phyloP scores from a whole-genome alignment of 2,888 invertebrate species.

The Scaptomyza reducta region DNA sequence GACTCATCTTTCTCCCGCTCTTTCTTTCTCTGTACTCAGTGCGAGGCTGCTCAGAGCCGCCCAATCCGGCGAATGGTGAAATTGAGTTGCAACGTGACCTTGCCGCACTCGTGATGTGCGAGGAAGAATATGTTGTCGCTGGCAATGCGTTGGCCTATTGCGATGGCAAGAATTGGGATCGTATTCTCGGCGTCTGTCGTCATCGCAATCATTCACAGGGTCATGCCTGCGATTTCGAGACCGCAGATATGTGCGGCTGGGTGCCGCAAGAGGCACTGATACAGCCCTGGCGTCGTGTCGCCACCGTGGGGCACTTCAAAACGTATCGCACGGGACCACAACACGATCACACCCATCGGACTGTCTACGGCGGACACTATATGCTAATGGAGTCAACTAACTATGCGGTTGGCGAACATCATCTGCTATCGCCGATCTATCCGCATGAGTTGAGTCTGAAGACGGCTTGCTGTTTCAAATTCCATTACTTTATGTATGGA shows the following conservation, averaged over 20 bases:
- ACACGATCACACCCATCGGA: constrained; percentile 90
- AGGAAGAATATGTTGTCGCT: constrained; percentile 86
- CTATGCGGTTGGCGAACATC: constrained; percentile 66
- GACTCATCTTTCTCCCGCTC: constrained; percentile 13
- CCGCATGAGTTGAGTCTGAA: constrained; percentile 84
- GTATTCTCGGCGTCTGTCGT: constrained; percentile 87
- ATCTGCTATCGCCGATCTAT: constrained; percentile 90
- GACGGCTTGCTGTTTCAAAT: constrained; percentile 86
- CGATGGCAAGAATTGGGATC: constrained; percentile 89
- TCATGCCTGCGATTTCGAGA: constrained; percentile 83
- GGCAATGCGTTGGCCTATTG: constrained; percentile 89
- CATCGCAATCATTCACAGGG: constrained; percentile 44
- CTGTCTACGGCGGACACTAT: constrained; percentile 88
- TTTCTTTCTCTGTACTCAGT: constrained; percentile 82
- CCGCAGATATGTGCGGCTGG: constrained; percentile 90
- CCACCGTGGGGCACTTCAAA: constrained; percentile 82
- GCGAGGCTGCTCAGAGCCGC: constrained; percentile 85
- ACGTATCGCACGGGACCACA: constrained; percentile 88
- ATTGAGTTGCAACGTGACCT: constrained; percentile 85
- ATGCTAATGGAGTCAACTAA: constrained; percentile 89
- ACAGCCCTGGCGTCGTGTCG: constrained; percentile 90
- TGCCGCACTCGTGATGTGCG: constrained; percentile 88
- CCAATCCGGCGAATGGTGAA: constrained; percentile 85
- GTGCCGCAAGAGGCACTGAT: constrained; percentile 87
- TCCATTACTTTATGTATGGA: constrained; percentile 93